Base-by-base conservation (phyloP, 2,888 invertebrate genomes). In the Oscheius myriophilus region DNA sequence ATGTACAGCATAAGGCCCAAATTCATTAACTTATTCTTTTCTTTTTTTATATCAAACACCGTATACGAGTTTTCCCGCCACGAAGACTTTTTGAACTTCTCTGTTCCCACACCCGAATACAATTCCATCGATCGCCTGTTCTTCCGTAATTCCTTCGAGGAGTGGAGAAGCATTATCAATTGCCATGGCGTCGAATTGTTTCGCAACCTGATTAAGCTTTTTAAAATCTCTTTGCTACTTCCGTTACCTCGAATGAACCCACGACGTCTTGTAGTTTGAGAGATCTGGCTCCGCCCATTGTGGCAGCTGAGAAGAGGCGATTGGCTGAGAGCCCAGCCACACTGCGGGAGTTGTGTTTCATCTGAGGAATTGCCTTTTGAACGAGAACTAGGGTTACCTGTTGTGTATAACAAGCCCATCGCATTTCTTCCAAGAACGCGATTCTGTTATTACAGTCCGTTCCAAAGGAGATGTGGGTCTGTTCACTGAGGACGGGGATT, bases 361-460 rank as follows among this genome's bases (percentile, higher is more conserved):
- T 82, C 84, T 84, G 55, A 52, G 73, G 33, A 16, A 46, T 0
- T 16, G n/a, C 23, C 21, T 41, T 65, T 12, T 14, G 53, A 2
- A 0, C 12, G 23, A 41, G 21, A 14, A 23, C 49, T 9, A 1
- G 9, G n/a, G 52, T 33, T 52, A 85, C 84, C 73, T 85, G 84
- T 67, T 85, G 86, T 12, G 81, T 75, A 62, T 82, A 85, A 23
- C 81, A 79, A 23, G 84, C 76, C 85, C 84, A 85, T 66, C 86
- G 68, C 83, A 86, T 80, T 55, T 85, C 86, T 58, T 85, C 86
- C 18, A 84, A 42, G 51, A 85, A 78, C 18, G 79, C 75, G 33
- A 85, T 78, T 51, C 86, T 73, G 55, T 85, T 83, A 51, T 85
- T 85, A 71, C 86, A 86, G 64, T 85, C 86, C 0, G 86, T 83